Evolutionary conservation across 2,797 vertebrate species (phyloP).

Genomic region (Lates japonicus): DNA sequence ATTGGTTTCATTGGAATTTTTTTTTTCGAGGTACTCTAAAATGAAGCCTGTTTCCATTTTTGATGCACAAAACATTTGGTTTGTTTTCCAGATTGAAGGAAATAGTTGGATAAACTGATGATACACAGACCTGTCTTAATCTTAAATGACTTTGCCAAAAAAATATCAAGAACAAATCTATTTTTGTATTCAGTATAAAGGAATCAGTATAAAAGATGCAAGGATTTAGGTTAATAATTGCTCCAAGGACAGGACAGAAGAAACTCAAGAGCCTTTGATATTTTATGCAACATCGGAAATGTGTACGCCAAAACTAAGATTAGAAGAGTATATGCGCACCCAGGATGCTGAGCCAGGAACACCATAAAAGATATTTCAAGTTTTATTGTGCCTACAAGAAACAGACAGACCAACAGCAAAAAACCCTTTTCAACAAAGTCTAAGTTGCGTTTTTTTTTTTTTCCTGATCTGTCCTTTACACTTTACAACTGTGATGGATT

Average conservation of each 20-base stretch:
- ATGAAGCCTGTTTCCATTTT: not conserved
- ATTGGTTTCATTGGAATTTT: not conserved
- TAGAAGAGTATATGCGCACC: not conserved
- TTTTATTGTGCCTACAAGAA: not conserved
- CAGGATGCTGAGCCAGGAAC: not conserved
- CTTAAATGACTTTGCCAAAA: not conserved
- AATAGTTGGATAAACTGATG: not conserved
- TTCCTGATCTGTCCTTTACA: not conserved
- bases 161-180: not conserved
- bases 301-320: not conserved
- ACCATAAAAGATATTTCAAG: slow-evolving; percentile 3
- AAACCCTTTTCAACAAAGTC: not conserved
- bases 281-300: not conserved
- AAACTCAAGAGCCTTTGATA: not conserved
- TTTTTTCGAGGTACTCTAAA: not conserved
- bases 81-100: not conserved
- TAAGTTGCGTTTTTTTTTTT: not conserved
- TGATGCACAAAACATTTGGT: not conserved
- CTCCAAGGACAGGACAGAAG: not conserved
- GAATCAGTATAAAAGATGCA: not conserved
- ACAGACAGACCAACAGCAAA: not conserved
- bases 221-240: not conserved
- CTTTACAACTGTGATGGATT: not conserved
- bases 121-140: not conserved
- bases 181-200: not conserved